Base-by-base conservation (phyloP, 2,888 invertebrate species). In the Pogonocherus hispidulus region DNA sequence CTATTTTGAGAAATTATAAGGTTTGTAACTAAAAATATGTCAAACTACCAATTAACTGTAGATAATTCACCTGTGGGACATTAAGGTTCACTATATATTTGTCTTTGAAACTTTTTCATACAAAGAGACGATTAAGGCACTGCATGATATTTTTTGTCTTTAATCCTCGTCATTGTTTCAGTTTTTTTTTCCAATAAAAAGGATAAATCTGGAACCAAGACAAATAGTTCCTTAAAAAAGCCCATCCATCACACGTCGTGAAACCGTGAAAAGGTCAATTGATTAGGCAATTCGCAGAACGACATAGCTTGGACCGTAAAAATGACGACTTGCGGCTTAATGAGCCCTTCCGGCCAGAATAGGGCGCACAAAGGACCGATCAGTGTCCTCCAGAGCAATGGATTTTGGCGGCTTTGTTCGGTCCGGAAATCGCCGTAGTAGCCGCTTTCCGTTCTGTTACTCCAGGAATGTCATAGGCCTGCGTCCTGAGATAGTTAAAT, bases 371-470 rank as follows among this genome's bases (percentile, higher is more conserved):
- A 54, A 54, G 11, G 52, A 11, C 52, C 52, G 52, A 54, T 54
- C 52, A 54, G 52, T 54, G 52, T 54, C 52, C 32, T 27, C 52
- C 18, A 6, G 11, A 54, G 52, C 52, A 27, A 54, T 54, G 32
- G 52, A 54, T 54, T 54, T 54, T 32, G 32, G 52, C 32, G 52
- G 52, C 52, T 54, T 54, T 54, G 52, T 54, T 54, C 52, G 52
- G 6, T 27, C 14, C 52, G 52, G 52, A 54, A 54, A 27, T 27
- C 32, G 27, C 32, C 52, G 32, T 54, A 54, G 52, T 54, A 32
- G 52, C 52, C 18, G 52, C 5, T 49, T 54, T 19, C 32, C 52
- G 52, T 54, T 54, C 52, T 32, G 52, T 54, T 54, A 35, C 27
- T 14, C n/a, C 9, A 18, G 35, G 19, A 18, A 16, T 6, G 16